Conservation (phyloP, 2,888 invertebrate genomes). For the Maniola hyperantus region DNA sequence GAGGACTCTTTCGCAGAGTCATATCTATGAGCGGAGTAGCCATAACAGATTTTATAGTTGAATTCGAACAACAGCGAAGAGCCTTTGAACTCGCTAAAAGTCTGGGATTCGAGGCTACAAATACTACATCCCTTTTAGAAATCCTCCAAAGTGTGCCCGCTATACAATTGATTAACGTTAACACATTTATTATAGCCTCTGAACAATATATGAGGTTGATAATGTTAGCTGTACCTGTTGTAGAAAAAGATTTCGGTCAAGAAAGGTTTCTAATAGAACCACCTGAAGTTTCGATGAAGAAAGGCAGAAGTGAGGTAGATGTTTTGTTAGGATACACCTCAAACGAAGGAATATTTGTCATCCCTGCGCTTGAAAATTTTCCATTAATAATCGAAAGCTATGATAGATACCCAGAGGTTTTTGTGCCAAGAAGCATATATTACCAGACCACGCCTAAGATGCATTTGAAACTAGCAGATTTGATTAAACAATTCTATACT, state of each 20-base stretch:
- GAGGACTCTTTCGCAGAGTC: slow-evolving; percentile 59
- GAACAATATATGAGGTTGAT: slow-evolving; percentile 43
- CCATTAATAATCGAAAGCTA: slow-evolving; percentile 44
- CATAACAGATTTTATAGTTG: slow-evolving; percentile 54
- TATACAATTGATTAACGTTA: slow-evolving; percentile 48
- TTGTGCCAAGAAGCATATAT: slow-evolving; percentile 53
- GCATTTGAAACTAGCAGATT: slow-evolving; percentile 49
- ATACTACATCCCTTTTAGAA: slow-evolving; percentile 51
- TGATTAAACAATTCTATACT: slow-evolving; percentile 54
- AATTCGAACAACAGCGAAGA: slow-evolving; percentile 48
- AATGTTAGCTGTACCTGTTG: slow-evolving; percentile 55
- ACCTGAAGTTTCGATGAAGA: slow-evolving; percentile 49
- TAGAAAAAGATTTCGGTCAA: slow-evolving; percentile 58
- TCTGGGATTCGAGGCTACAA: slow-evolving; percentile 52
- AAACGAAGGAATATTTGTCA: slow-evolving; percentile 79
- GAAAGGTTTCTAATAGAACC: slow-evolving; percentile 53
- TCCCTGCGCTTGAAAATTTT: slow-evolving; percentile 28
- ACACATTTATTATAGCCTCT: slow-evolving; percentile 50
- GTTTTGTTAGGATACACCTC: slow-evolving; percentile 87
- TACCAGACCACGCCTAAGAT: slow-evolving; percentile 42
- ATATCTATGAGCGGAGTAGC: slow-evolving; percentile 87
- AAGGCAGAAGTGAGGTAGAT: slow-evolving; percentile 79
- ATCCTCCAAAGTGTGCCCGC: slow-evolving; percentile 53
- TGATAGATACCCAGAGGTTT: slow-evolving; percentile 49
- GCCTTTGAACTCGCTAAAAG: slow-evolving; percentile 55